Base-by-base conservation (phyloP, 2,113 vertebrate genomes). In the Zeus faber region DNA sequence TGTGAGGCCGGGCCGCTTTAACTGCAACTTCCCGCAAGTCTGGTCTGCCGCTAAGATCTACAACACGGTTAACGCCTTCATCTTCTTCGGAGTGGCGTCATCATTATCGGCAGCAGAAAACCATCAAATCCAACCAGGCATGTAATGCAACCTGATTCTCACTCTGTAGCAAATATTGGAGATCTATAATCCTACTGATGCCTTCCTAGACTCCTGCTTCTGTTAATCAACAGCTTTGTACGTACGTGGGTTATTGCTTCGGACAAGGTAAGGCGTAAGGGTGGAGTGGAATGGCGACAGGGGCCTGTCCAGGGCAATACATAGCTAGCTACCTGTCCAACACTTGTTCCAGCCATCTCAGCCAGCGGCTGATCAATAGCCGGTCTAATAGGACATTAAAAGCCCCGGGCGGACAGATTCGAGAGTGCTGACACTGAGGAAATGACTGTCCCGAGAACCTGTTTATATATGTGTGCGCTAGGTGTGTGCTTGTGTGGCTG, bases 301-400 rank as follows among this genome's bases (percentile, higher is more conserved):
- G 47, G 24, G 3, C 17, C 59, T 54, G 18, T 43, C 25, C 33
- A 37, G n/a, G n/a, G n/a, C n/a, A n/a, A n/a, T n/a, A n/a, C n/a
- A 6, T 53, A 60, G 66, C 67, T 63, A 23, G 49, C 70, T 81
- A 77, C 68, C 70, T 77, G 58, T 51, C 48, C 4, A 5, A 77
- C 76, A 72, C 70, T 80, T 79, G 81, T 81, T 70, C 59, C 54
- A 74, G 81, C 72, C 69, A 79, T 79, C 50, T 64, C 69, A 83
- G 80, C 73, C 73, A 55, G 55, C 2, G 16, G 52, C 66, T 77
- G 81, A 87, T 87, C 83, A 79, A 83, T 85, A 84, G 65, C 48
- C 62, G 60, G 80, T 74, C 76, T 82, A 72, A 83, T 83, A 65
- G 74, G 72, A 84, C 78, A 83, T 76, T 82, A 76, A 79, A 74